A percentile compares a stretch with the other conserved stretches of the same genome.
These are phyloP conservation scores for Mormyrus iriodes DNA, from an alignment of 2,113 vertebrate genomes.

Conservation along the genomic window DNA sequence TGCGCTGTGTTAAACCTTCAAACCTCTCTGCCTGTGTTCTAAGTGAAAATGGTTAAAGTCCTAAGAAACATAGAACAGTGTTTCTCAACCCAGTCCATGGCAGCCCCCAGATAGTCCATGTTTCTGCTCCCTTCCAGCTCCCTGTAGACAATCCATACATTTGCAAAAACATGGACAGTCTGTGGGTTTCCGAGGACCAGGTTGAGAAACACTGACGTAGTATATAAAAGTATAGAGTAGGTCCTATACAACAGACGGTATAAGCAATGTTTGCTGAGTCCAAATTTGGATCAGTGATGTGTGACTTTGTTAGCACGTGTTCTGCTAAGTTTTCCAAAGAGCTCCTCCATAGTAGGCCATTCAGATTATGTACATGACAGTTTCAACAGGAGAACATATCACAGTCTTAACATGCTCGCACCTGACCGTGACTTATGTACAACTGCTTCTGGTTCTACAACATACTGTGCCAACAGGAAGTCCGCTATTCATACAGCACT, in stretches of 20 bases:
- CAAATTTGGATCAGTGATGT: not conserved
- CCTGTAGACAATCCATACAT: not conserved
- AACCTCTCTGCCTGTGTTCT: not conserved
- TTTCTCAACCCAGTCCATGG: not conserved
- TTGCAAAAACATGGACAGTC: not conserved
- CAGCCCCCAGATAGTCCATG: not conserved
- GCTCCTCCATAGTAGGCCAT: conserved; percentile 54
- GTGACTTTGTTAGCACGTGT: conserved; percentile 3
- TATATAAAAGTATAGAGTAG: not conserved
- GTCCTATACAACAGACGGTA: not conserved
- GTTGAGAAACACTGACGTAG: not conserved
- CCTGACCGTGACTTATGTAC: conserved; percentile 49
- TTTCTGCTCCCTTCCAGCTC: too few relatives aligned
- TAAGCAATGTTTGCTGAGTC: not conserved
- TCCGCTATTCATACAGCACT: not conserved
- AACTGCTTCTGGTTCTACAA: conserved; percentile 20
- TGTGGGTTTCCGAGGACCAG: not conserved
- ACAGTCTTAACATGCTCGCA: conserved; percentile 50
- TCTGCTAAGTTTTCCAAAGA: conserved; percentile 25
- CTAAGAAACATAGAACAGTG: not conserved
- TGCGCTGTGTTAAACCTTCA: not conserved
- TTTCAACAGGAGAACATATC: conserved; percentile 65
- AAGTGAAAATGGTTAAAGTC: not conserved
- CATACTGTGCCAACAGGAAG: not conserved
- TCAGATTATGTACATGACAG: conserved; percentile 61